Percentiles rank a stretch among this genome's conserved stretches.
Conservation (phyloP, 2,797 vertebrate genomes). For the Novumbra hubbsi region DNA sequence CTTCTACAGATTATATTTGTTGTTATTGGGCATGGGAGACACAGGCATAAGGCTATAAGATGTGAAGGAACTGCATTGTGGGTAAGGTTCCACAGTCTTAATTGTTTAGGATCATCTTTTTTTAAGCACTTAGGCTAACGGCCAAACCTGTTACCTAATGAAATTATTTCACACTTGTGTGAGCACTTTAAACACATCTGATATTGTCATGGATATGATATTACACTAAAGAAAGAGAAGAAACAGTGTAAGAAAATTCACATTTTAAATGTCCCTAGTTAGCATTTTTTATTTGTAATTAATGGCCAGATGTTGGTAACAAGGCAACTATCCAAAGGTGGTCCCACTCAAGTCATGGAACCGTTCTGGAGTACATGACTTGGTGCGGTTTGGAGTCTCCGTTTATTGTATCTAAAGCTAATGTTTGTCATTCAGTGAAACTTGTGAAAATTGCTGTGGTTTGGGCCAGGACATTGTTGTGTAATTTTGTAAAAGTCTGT, state of each 20-base stretch:
- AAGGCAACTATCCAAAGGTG: slow-evolving; percentile 31
- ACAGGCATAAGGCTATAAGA: not conserved
- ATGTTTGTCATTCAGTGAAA: slow-evolving; percentile 31
- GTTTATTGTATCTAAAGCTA: slow-evolving; percentile 31
- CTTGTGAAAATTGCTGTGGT: slow-evolving; percentile 25
- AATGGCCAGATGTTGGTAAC: slow-evolving; percentile 48
- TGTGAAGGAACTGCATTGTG: not conserved
- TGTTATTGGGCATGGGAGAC: not conserved
- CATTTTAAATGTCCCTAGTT: not conserved
- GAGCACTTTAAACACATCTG: slow-evolving; percentile 58
- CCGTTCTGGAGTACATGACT: slow-evolving; percentile 34
- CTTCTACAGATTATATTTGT: not conserved
- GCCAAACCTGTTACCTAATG: slow-evolving; percentile 41
- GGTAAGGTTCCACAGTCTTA: slow-evolving; percentile 6
- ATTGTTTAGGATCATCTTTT: slow-evolving; percentile 21
- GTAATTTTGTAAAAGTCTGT: slow-evolving; percentile 17
- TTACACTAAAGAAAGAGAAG: not conserved
- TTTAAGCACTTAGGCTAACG: not conserved
- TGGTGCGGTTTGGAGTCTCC: slow-evolving; percentile 36
- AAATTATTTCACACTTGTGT: slow-evolving; percentile 35
- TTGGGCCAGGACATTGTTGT: slow-evolving; percentile 6
- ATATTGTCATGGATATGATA: not conserved
- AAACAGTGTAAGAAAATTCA: not conserved
- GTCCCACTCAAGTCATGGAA: slow-evolving; percentile 53
- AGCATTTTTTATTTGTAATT: slow-evolving; percentile 23